Evolutionary conservation across 2,888 invertebrate genomes (phyloP).

Genomic region (Cephus rjabovi): DNA sequence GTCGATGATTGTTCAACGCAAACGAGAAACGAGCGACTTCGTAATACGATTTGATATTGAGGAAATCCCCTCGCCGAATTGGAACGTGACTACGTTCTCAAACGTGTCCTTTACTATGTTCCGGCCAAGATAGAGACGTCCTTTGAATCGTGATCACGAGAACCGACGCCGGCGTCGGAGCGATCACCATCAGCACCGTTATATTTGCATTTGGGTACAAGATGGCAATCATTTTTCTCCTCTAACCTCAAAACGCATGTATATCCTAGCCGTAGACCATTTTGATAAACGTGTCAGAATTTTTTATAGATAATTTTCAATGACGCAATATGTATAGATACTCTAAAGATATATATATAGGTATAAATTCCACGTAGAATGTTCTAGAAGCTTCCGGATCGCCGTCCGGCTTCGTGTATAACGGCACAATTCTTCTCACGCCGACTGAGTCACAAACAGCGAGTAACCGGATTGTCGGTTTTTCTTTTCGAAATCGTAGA

Average conservation of each 20-base stretch:
- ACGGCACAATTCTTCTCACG: no score
- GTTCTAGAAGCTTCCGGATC: no score
- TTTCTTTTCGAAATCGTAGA: not conserved
- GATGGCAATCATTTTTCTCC: not conserved
- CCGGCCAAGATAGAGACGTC: slow-evolving; percentile 48
- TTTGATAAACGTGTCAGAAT: no score
- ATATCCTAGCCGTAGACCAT: no score
- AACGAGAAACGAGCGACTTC: slow-evolving; percentile 27
- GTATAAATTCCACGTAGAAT: no score
- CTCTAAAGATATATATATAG: no score
- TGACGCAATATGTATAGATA: no score
- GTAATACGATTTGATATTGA: slow-evolving; percentile 39
- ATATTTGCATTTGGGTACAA: slow-evolving; percentile 5
- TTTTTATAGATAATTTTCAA: no score
- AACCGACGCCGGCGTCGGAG: not conserved
- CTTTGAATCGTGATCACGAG: slow-evolving; percentile 32
- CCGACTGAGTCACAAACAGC: no score
- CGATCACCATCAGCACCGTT: not conserved
- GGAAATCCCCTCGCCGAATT: slow-evolving; percentile 32
- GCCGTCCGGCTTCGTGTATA: no score
- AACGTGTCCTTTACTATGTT: slow-evolving; percentile 1
- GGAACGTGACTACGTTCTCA: slow-evolving; percentile 31
- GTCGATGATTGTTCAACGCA: slow-evolving; percentile 11
- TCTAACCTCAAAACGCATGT: not conserved
- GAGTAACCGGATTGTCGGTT: not conserved